A percentile compares a stretch with the other conserved stretches of the same genome.
These are phyloP conservation scores for Melangyna quadrimaculata DNA, from an alignment of 2,888 invertebrate species.

Conservation along the genomic window DNA sequence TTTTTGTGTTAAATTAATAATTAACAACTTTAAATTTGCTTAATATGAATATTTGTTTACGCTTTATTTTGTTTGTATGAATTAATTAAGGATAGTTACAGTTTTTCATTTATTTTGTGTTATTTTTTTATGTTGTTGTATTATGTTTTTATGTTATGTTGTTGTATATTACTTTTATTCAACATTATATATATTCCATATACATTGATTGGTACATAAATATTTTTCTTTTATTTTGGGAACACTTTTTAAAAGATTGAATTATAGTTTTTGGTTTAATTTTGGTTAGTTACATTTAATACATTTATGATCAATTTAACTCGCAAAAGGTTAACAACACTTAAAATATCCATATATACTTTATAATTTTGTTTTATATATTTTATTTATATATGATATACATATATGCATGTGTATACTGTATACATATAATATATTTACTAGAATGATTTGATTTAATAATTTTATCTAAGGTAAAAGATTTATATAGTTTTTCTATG, in stretches of 20 bases:
- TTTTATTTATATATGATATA: background rate
- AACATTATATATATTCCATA: background rate
- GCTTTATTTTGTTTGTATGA: slow-evolving; percentile 5
- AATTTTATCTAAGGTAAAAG: background rate
- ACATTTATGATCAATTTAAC: slow-evolving; percentile 35
- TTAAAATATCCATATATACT: slow-evolving; percentile 6
- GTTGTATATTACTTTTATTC: background rate
- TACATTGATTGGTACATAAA: background rate
- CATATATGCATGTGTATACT: background rate
- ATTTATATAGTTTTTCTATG: background rate
- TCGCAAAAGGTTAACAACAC: slow-evolving; percentile 44
- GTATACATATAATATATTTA: background rate
- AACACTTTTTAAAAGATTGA: slow-evolving; percentile 19
- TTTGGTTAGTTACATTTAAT: slow-evolving; percentile 18
- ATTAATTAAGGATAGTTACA: slow-evolving; percentile 15
- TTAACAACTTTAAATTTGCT: slow-evolving; percentile 42
- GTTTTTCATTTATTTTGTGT: background rate
- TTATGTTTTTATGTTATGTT: background rate
- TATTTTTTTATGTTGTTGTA: background rate
- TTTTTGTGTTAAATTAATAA: slow-evolving; percentile 40
- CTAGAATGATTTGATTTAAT: background rate
- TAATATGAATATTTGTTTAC: slow-evolving; percentile 25
- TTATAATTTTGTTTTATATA: background rate
- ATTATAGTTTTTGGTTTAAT: slow-evolving; percentile 16
- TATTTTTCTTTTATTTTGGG: background rate